phyloP scores from a whole-genome alignment of 2,797 vertebrate species.

The Schizothorax lantsangensis region DNA sequence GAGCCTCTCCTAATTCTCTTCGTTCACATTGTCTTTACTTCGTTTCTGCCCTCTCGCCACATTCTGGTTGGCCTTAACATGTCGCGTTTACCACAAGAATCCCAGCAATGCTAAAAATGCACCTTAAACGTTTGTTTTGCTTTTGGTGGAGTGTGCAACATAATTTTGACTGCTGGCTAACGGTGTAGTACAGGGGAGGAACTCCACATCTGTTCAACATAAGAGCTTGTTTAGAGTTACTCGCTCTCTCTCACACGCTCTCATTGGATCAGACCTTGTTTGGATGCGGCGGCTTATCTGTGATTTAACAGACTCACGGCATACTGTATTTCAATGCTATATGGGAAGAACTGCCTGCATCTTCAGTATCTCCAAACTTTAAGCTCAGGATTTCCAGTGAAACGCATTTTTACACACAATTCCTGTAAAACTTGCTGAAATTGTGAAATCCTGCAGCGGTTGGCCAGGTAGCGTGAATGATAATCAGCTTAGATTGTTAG shows the following conservation, averaged over 20 bases:
- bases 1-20: too few species aligned
- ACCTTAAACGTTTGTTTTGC: constrained; percentile 81
- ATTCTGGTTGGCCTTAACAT: constrained; percentile 62
- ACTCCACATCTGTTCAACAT: constrained; percentile 84
- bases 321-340: constrained; percentile 26
- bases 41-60: too few species aligned
- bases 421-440: constrained; percentile 40
- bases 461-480: constrained; percentile 18
- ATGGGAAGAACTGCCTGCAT: constrained; percentile 33
- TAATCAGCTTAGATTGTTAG: constrained; percentile 44
- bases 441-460: constrained; percentile 37
- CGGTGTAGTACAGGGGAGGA: constrained; percentile 69
- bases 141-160: constrained; percentile 61
- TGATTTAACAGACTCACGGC: constrained; percentile 65
- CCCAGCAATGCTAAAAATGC: constrained; percentile 77
- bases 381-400: constrained; percentile 38
- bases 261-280: constrained; percentile 45
- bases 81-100: constrained; percentile 69
- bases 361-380: constrained; percentile 34
- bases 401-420: constrained; percentile 31
- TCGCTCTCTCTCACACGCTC: constrained; percentile 55
- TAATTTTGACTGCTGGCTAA: constrained; percentile 73
- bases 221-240: constrained; percentile 83
- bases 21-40: too few species aligned
- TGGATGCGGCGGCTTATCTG: constrained; percentile 64